Evolutionary conservation across 2,888 invertebrate genomes (phyloP).

Genomic region (Acrocera orbiculus): DNA sequence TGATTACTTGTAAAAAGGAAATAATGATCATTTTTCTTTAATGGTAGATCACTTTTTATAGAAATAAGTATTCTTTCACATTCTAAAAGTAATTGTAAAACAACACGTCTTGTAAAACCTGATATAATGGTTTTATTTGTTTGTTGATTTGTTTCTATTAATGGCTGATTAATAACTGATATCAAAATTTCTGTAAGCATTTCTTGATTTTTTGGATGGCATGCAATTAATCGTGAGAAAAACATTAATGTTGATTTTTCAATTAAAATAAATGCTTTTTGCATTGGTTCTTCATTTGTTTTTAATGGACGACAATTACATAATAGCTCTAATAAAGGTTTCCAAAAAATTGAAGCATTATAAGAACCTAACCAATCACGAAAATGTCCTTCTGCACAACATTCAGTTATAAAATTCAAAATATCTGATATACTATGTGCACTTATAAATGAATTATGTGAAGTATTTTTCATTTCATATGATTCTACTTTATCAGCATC

Average conservation of each 20-base stretch:
- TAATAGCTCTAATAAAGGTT: conserved; percentile 56
- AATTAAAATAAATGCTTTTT: conserved; percentile 37
- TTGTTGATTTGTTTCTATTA: too few species aligned
- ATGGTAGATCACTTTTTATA: conserved; percentile 34
- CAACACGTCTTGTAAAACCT: conserved; percentile 72
- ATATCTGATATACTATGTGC: conserved; percentile 44
- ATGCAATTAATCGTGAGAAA: conserved; percentile 66
- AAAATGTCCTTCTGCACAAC: conserved; percentile 63
- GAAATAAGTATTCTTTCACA: conserved; percentile 68
- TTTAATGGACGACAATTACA: conserved; percentile 40
- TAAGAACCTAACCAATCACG: conserved; percentile 74
- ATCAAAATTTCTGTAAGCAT: conserved; percentile 58
- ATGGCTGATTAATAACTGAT: conserved; percentile 22
- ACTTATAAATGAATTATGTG: conserved; percentile 33
- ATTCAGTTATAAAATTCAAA: conserved; percentile 63
- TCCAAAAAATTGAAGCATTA: conserved; percentile 73
- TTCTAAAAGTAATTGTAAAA: conserved; percentile 70
- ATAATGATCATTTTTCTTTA: conserved; percentile 22
- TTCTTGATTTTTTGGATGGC: conserved; percentile 70
- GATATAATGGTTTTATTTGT: conserved; percentile 38
- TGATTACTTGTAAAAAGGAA: conserved; percentile 33
- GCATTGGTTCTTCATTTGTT: conserved; percentile 20
- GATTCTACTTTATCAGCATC: conserved; percentile 33
- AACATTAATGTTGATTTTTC: conserved; percentile 67
- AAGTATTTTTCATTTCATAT: conserved; percentile 16